These are phyloP conservation scores for Conistra vaccinii DNA, from an alignment of 2,888 invertebrate genomes.

Conservation along the genomic window DNA sequence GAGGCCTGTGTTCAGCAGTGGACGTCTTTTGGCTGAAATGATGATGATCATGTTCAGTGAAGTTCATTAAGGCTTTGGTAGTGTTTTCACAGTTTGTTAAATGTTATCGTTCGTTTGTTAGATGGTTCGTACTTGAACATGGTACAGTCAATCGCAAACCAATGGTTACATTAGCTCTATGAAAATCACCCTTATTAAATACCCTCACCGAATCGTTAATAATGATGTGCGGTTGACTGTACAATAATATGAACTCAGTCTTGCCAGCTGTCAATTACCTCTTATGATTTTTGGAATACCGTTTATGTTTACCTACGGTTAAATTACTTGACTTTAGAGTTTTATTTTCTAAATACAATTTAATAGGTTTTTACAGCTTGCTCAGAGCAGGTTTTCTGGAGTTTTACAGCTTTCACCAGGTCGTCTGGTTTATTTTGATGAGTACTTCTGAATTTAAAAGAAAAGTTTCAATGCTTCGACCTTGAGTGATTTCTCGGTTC, in stretches of 20 bases:
- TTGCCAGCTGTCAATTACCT: too few species aligned
- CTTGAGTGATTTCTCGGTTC: not conserved
- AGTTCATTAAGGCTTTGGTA: not conserved
- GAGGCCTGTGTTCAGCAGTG: too few species aligned
- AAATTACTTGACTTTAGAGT: too few species aligned
- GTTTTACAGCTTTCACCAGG: not conserved
- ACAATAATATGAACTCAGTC: conserved; percentile 5
- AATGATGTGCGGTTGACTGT: not conserved
- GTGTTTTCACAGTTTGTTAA: not conserved
- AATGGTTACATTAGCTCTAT: too few species aligned
- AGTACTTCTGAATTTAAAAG: not conserved
- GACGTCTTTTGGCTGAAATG: too few species aligned
- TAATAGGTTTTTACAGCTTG: not conserved
- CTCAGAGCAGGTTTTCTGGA: not conserved
- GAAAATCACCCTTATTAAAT: not conserved
- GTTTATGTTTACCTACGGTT: not conserved
- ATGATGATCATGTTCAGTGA: too few species aligned
- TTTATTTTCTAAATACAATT: not conserved
- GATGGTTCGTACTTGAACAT: not conserved
- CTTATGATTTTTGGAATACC: not conserved
- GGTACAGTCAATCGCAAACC: not conserved
- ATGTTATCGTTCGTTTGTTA: not conserved
- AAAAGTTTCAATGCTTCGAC: not conserved
- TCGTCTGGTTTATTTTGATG: not conserved
- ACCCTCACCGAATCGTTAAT: too few species aligned